Evolutionary conservation across 2,888 invertebrate genomes (phyloP), one percentile per base, ranked within the genome.

Genomic region (Orthonychiurus folsomi): DNA sequence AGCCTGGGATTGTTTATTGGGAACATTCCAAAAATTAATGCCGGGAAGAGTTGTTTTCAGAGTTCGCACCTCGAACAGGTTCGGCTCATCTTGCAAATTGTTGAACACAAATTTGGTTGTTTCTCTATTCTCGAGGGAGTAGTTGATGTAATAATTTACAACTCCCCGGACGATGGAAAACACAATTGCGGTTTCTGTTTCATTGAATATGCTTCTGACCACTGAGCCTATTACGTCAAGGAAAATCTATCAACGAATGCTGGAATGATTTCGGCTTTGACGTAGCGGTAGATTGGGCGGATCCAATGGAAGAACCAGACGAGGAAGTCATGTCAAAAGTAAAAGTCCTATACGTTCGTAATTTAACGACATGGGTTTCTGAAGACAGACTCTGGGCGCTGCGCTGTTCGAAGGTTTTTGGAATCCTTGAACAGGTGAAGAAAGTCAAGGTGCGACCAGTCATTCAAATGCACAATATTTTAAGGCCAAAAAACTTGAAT

Each of bases 11-110:
- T 99, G 84, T 99, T 99, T 88, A 94, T 99, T 85, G 99, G 97
- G 86, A 99, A 99, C 90, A 99, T 99, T 88, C 99, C 99, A 86
- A 99, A 99, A 88, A 95, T 93, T 84, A 99, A 97, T 92, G 94
- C 86, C 95, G 93, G 91, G 96, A 97, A 86, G 96, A 99, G 88
- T 97, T 99, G 85, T 88, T 93, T 87, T 95, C 96, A 85, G 99
- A 99, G 87, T 96, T 99, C 88, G 89, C 91, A 88, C 95, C 95
- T 90, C 88, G 94, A 86, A 92, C 96, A 93, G 95, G 97, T 97
- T 94, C 21, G 21, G 3, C 9, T 12, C 52, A 12, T 20, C 20
- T 52, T 52, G 20, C 5, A 37, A 37, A 37, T 9, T 37, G 15
- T 37, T 15, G 5, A 15, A 37, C 37, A 5, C 15, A 37, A 37